Base-by-base conservation (phyloP, 2,113 vertebrate genomes). In the Pelecanus crispus region DNA sequence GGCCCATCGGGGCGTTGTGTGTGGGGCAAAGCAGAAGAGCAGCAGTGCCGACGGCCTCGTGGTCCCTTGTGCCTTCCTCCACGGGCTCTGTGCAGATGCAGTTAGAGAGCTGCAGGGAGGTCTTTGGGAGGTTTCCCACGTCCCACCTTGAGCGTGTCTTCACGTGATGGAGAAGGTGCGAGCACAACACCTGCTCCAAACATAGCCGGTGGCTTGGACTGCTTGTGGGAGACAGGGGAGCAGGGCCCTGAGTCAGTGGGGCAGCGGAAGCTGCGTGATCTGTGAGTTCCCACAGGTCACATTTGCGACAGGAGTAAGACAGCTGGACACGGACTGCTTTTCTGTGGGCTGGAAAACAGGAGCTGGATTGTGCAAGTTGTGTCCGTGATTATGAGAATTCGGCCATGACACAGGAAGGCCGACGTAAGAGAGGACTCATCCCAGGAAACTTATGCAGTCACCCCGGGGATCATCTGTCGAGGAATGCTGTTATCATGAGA, bases 201-300 rank as follows among this genome's bases (percentile, higher is more conserved):
- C 5, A 1, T 6, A 49, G 52, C 29, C 0, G 0, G 11, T 12
- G 42, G 17, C 61, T 68, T 6, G 26, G 7, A 11, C 11, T 52
- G n/a, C 66, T 68, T 13, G 0, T 6, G 2, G 10, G 42, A 71
- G 31, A 25, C 1, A 8, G 21, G 19, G 17, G 34, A 62, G 24
- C n/a, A 74, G 72, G 20, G 5, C 45, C 0, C 0, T 91, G 88
- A 62, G 59, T 91, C 92, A 86, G 24, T 1, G 24, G 44, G 42
- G 56, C 34, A 42, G 47, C 8, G 56, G 65, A 36, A 65, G 31
- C 12, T 40, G 18, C 5, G 0, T 40, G 56, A 79, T 29, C 62
- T 25, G 9, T 3, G 45, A 36, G 19, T 56, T 79, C 45, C 32
- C 61, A 49, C 29, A 34, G 73, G 77, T 88, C 82, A 84, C 28